phyloP scores from a whole-genome alignment of 2,888 invertebrate species.

The Pristionchus mayeri region DNA sequence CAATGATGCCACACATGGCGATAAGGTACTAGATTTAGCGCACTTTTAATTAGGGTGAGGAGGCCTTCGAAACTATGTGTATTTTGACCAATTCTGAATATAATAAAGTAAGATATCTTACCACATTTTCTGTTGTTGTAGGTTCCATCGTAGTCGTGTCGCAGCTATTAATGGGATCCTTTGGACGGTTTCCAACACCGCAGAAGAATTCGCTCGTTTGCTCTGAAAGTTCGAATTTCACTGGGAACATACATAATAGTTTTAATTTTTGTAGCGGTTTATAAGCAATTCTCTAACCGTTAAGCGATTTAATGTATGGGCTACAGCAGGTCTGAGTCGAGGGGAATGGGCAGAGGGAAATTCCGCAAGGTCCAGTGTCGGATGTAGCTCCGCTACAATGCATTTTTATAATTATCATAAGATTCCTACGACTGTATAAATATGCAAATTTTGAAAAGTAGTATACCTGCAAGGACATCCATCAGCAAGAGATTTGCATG shows the following conservation, averaged over 20 bases:
- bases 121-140: not conserved
- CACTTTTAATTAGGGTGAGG: too few species aligned
- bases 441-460: too few species aligned
- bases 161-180: not conserved
- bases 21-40: too few species aligned
- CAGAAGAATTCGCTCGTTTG: not conserved
- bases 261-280: too few species aligned
- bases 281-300: not conserved
- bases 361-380: constrained; percentile 36
- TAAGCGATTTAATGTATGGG: constrained; percentile 54
- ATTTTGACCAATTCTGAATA: too few species aligned
- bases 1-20: not conserved
- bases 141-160: not conserved
- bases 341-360: constrained; percentile 58
- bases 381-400: not conserved
- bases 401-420: not conserved
- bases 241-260: not conserved
- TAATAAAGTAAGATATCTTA: not conserved
- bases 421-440: too few species aligned
- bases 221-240: not conserved
- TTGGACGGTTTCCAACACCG: not conserved
- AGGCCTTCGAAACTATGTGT: too few species aligned
- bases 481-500: constrained; percentile 29
- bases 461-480: constrained; percentile 51
- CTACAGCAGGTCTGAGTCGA: constrained; percentile 58